A percentile compares a stretch with the other conserved stretches of the same genome.
Evolutionary conservation across 2,113 vertebrate species (phyloP).

Genomic region (rabbit (Oryctolagus cuniculus)): mOryCun1.1 NC_091453.1:31649001-31649500

Average conservation of each 20-base stretch:
- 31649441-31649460: slow-evolving; percentile 4
- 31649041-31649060: slow-evolving; percentile 36
- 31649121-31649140: slow-evolving; percentile 9
- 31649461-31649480: slow-evolving; percentile 46
- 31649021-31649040: not conserved
- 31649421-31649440: slow-evolving; percentile 42
- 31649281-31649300: not conserved
- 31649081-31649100: not conserved
- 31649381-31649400: slow-evolving; percentile 22
- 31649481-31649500: not conserved
- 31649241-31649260: slow-evolving; percentile 28
- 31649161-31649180: not conserved
- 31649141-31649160: slow-evolving; percentile 19
- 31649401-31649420: slow-evolving; percentile 32
- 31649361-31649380: slow-evolving; percentile 26
- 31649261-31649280: not conserved
- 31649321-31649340: slow-evolving; percentile 1
- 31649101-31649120: not conserved
- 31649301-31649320: not conserved
- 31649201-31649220: not conserved
- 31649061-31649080: slow-evolving; percentile 41
- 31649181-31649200: slow-evolving; percentile 4
- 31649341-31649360: not conserved
- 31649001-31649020: slow-evolving; percentile 40
- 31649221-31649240: not conserved